Base-by-base conservation (phyloP, 2,888 invertebrate species). In the Eilema caniola region DNA sequence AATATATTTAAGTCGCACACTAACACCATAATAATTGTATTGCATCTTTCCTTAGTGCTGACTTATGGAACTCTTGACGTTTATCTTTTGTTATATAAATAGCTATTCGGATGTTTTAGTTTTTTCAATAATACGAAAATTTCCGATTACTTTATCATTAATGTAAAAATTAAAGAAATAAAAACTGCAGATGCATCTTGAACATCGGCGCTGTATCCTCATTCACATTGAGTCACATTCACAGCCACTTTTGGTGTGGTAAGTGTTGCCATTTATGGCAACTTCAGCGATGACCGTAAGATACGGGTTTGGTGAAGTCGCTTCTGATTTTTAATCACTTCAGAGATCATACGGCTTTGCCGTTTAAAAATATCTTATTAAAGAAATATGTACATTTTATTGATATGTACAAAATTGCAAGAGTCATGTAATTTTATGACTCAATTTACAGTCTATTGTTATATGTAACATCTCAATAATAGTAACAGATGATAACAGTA, bases 241-340 rank as follows among this genome's bases (percentile, higher is more conserved):
- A 74, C n/a, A 79, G 88, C 86, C 85, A 84, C 86, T 88, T 88
- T 84, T 82, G 87, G 87, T 89, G 89, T 89, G 88, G 89, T 86
- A 88, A 83, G 81, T 80, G 85, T 81, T 86, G 77, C 91, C 92
- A 86, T 92, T 88, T 91, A 90, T 79, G 88, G 90, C 66, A 57
- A 66, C 61, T 62, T 75, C 70, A 71, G 75, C 76, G 86, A 83
- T 86, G 82, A 82, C 83, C 80, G 80, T 78, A 71, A 83, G 77
- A 80, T 79, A 81, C 61, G 64, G 47, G 65, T 62, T 64, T 63
- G 57, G 66, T 61, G 67, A 71, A 70, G 62, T 61, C 70, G 33
- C 47, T 70, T 67, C 47, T 69, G 61, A 61, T 74, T 73, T 76
- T 72, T 41, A 23, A 67, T 66, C 53, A 62, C 59, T 67, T 59